phyloP scores from a whole-genome alignment of 1,140 invertebrate genomes.

The Gryllus bimaculatus region DNA sequence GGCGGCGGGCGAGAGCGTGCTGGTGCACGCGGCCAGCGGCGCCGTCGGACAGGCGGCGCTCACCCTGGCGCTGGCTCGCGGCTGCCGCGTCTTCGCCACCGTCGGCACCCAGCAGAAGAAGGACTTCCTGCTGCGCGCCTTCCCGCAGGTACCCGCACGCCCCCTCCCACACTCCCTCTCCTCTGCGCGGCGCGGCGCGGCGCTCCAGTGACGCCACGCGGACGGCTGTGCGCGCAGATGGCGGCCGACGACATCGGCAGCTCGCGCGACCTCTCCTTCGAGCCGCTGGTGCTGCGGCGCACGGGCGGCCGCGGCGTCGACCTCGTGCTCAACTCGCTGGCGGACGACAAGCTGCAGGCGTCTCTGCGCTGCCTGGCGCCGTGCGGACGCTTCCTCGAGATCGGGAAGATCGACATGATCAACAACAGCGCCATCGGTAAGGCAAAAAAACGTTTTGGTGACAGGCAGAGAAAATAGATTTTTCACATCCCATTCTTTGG shows the following conservation, averaged over 20 bases:
- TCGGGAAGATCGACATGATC: constrained; percentile 54
- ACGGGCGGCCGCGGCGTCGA: constrained; percentile 61
- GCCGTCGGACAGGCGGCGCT: neutral
- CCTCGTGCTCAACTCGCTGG: constrained; percentile 66
- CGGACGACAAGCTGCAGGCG: constrained; percentile 62
- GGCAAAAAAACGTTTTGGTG: neutral
- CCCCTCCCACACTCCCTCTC: no score
- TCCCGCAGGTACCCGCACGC: neutral
- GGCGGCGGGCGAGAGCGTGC: neutral
- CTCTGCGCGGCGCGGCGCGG: no score
- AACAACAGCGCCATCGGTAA: constrained; percentile 36
- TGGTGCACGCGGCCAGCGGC: neutral
- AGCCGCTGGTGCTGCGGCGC: constrained; percentile 48
- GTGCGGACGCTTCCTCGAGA: constrained; percentile 53
- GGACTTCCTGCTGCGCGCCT: neutral
- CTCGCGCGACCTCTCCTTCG: constrained; percentile 61
- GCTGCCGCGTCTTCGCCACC: neutral
- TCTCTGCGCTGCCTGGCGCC: constrained; percentile 38
- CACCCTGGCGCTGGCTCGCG: neutral
- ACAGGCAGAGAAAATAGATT: neutral
- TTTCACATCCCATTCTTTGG: no score
- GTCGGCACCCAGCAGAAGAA: neutral
- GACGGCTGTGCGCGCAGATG: neutral
- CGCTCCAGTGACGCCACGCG: no score
- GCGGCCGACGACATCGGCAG: constrained; percentile 53